These are phyloP conservation scores for Rana temporaria DNA, from an alignment of 2,113 vertebrate species.

Conservation along the genomic window DNA sequence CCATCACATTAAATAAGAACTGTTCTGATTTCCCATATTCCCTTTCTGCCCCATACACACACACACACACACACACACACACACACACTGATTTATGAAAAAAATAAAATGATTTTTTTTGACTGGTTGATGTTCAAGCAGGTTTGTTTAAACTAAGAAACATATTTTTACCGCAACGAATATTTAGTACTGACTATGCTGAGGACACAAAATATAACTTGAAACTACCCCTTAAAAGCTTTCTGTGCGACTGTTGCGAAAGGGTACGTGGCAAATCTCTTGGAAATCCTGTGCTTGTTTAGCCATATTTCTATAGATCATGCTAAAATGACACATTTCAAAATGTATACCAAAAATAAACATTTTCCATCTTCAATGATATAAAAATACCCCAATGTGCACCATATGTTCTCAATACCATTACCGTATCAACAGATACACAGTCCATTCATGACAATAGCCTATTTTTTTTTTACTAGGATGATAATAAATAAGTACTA, in stretches of 20 bases:
- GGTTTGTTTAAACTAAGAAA: neutral
- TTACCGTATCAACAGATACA: neutral
- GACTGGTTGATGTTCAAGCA: too few relatives aligned
- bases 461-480: neutral
- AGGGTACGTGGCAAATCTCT: neutral
- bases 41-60: too few relatives aligned
- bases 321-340: neutral
- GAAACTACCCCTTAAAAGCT: neutral
- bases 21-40: too few relatives aligned
- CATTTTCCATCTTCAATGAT: neutral
- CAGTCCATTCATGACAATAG: neutral
- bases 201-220: neutral
- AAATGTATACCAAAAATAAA: neutral
- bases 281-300: neutral
- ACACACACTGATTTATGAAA: too few relatives aligned
- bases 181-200: neutral
- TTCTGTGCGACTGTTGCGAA: neutral
- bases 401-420: neutral
- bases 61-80: too few relatives aligned
- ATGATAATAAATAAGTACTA: neutral
- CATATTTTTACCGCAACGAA: neutral
- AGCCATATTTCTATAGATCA: neutral
- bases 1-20: too few relatives aligned
- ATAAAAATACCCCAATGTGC: neutral
- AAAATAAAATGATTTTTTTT: too few relatives aligned